Base-by-base conservation (phyloP, 2,113 vertebrate species). In the Uria lomvia region DNA sequence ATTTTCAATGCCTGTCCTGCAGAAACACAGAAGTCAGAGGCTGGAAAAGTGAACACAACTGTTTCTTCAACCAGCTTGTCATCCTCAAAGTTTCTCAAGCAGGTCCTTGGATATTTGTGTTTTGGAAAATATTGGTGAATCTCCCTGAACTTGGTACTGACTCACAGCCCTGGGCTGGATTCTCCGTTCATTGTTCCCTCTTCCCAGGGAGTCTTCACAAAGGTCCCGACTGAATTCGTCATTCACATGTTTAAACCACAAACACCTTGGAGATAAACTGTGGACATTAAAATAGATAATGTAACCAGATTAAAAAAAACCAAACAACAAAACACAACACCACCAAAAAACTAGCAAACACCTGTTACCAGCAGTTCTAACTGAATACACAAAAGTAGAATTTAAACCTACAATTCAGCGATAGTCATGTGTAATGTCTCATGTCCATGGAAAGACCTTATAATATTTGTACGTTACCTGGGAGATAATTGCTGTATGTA, bases 221-320 rank as follows among this genome's bases (percentile, higher is more conserved):
- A 72, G 20, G 30, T 89, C 21, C 50, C 2, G 0, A 23, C 17
- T 79, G 81, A 79, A 45, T 36, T 76, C 2, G 11, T 68, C 62
- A 92, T 70, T 92, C 58, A 66, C 22, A 6, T 82, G 52, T 94
- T 96, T 94, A 85, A 92, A 86, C 15, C 42, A 92, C 91, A 83
- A 91, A 89, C 62, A 86, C 86, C 93, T 87, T 91, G 89, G 94
- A 94, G 76, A 95, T 65, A 78, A 70, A 58, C 2, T 22, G 12
- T 58, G 42, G 30, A 38, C 85, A 58, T 34, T 38, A 36, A 79
- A 62, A 63, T 23, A 86, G 59, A 12, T 32, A 65, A 62, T 11
- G 40, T 58, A 42, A 42, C 9, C 20, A 56, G 42, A 24, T 45
- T 4, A 19, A 73, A 52, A 49, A 26, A 60, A 8, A 34, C 12